Evolutionary conservation across 2,113 vertebrate genomes (phyloP), one percentile per base, ranked within the genome.

Genomic region (Catagonus wagneri): DNA sequence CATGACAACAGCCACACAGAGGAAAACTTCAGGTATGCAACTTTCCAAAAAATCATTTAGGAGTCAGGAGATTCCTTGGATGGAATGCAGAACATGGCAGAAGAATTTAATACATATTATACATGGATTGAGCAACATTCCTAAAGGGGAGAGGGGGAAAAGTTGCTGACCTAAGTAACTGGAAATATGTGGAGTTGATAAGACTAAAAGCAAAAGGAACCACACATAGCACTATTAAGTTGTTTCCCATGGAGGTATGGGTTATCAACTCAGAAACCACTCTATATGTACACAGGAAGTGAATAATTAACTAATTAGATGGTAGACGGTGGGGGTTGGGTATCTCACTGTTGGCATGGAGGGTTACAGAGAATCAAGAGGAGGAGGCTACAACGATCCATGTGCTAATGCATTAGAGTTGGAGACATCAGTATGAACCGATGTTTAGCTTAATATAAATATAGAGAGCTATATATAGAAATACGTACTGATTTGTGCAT

Each of bases 191-290:
- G 60, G 36, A 27, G 4, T 12, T 25, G 39, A 15, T 69, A 76
- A 54, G 29, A 92, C 50, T 66, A 23, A 39, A 63, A n/a, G 25
- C 4, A 39, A 65, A 81, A 61, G 27, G n/a, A 60, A 61, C 14
- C 2, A 13, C 23, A 74, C 34, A 32, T 10, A 54, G 16, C 39
- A 17, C 7, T 69, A n/a, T 7, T 13, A 50, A 23, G 32, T 9
- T 71, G 36, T 36, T 32, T 61, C 54, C 63, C 54, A 3, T 0
- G 8, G 63, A 19, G 3, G 6, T 23, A 17, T 10, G 6, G 2
- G 25, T 52, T n/a, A n/a, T 83, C 15, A 52, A 7, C 69, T 61
- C 16, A 78, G 63, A 68, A 75, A 20, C 7, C 52, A 76, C 52
- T 54, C 22, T 9, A 25, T 39, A 1, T 4, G 32, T 17, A 66